Evolutionary conservation across 2,113 vertebrate genomes (phyloP), one percentile per base, ranked within the genome.

Genomic region (Equus quagga): DNA sequence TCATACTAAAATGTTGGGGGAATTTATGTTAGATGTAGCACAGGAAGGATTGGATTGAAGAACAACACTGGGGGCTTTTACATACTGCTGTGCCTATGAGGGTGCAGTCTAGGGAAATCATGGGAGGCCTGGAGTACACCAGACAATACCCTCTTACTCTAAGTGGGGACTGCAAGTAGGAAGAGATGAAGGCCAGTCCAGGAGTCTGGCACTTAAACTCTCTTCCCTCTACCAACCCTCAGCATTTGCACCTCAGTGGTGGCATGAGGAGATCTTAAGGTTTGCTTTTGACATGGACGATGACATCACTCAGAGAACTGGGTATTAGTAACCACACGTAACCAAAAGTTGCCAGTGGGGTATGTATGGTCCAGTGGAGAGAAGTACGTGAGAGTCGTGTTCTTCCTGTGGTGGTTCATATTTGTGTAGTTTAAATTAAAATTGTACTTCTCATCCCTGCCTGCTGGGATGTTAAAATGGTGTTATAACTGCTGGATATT

Each of bases 341-440:
- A 79, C 62, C 36, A 86, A 3, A 85, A 89, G n/a, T 91, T 76
- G n/a, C 49, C 51, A 5, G 5, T 49, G 23, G 26, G 4, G 11
- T 41, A 2, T 26, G 23, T 79, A 1, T 76, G 81, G 76, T 56
- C 69, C 88, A 18, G 1, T 46, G 19, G 62, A 62, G 49, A 84
- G 36, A 49, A 36, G 65, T 11, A 24, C 56, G 0, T 67, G 21
- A 90, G 87, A 75, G 44, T 96, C 73, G n/a, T 23, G 33, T 3
- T 62, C 80, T 80, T 72, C 51, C 33, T 94, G 81, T 73, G 60
- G 2, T 76, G 65, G 60, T 75, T 93, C 92, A n/a, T 58, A 13
- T 26, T 18, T 89, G 33, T 60, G 23, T 89, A 62, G 64, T 46
- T 96, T 94, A 65, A 41, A 82, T 86, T 72, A 78, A 96, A 67